A percentile compares a stretch with the other conserved stretches of the same genome.
These are phyloP conservation scores for Anabas testudineus DNA, from an alignment of 2,797 vertebrate species.

Conservation along the genomic window DNA sequence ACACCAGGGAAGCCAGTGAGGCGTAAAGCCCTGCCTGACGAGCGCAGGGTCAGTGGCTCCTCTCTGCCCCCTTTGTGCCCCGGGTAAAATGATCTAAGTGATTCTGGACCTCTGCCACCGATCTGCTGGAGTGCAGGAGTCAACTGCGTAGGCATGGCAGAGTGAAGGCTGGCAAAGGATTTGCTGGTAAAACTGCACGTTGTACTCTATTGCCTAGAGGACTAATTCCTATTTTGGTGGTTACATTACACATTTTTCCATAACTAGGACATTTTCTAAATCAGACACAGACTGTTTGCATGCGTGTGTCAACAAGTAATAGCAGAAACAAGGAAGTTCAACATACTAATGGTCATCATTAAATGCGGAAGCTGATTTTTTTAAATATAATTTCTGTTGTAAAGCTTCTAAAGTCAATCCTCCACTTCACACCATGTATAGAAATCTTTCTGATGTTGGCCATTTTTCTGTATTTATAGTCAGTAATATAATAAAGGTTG, in stretches of 20 bases:
- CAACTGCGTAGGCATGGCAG: slow-evolving; percentile 72
- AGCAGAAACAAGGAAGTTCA: not conserved
- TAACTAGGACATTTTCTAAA: slow-evolving; percentile 10
- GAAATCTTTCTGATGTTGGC: slow-evolving; percentile 15
- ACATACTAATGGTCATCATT: not conserved
- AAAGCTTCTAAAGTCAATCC: slow-evolving; percentile 18
- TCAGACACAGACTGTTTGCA: slow-evolving; percentile 16
- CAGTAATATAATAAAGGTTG: slow-evolving; percentile 64
- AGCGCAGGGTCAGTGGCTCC: slow-evolving; percentile 81
- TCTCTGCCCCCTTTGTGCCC: slow-evolving; percentile 82
- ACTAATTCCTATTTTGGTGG: slow-evolving; percentile 24
- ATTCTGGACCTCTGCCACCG: slow-evolving; percentile 86
- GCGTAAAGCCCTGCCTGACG: slow-evolving; percentile 82
- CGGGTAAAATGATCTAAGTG: slow-evolving; percentile 92
- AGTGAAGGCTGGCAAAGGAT: slow-evolving; percentile 63
- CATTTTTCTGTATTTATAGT: slow-evolving; percentile 65
- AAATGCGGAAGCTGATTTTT: slow-evolving; percentile 2
- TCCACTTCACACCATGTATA: slow-evolving; percentile 38
- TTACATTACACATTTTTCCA: slow-evolving; percentile 30
- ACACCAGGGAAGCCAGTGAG: slow-evolving; percentile 84
- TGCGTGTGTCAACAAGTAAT: slow-evolving; percentile 10
- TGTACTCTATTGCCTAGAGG: slow-evolving; percentile 52
- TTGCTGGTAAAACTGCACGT: slow-evolving; percentile 65
- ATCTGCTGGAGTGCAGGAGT: slow-evolving; percentile 79
- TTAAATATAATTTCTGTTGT: not conserved